These are phyloP conservation scores for Galago senegalensis DNA, from an alignment of 2,797 vertebrate genomes.

Conservation along the genomic window DNA sequence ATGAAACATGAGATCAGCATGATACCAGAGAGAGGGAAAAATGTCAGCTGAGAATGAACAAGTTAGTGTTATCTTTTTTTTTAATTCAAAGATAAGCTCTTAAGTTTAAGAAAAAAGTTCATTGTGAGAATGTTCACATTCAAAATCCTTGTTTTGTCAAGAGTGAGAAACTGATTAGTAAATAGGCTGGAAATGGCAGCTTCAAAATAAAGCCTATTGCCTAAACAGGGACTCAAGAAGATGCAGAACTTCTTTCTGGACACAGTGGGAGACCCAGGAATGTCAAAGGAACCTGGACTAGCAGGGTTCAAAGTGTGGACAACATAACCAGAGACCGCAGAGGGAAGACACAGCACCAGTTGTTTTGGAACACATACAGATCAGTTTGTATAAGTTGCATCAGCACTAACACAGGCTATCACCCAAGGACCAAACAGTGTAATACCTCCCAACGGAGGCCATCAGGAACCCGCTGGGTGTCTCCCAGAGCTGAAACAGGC, in stretches of 20 bases:
- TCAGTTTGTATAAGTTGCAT: neutral
- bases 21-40: neutral
- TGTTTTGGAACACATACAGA: neutral
- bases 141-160: neutral
- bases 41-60: neutral
- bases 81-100: neutral
- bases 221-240: neutral
- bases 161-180: neutral
- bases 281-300: neutral
- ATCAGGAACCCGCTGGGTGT: neutral
- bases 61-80: neutral
- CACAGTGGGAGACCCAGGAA: neutral
- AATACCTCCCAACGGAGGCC: neutral
- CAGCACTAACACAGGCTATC: neutral
- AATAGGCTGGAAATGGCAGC: neutral
- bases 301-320: neutral
- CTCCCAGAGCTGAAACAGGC: neutral
- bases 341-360: neutral
- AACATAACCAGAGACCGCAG: neutral
- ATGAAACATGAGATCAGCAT: neutral
- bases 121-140: neutral
- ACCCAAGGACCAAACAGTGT: neutral
- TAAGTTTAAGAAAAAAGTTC: neutral
- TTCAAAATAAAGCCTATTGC: neutral
- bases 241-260: neutral